A percentile compares a stretch with the other conserved stretches of the same genome.
Evolutionary conservation across 2,113 vertebrate species (phyloP).

Genomic region (Poeciliopsis occidentalis): DNA sequence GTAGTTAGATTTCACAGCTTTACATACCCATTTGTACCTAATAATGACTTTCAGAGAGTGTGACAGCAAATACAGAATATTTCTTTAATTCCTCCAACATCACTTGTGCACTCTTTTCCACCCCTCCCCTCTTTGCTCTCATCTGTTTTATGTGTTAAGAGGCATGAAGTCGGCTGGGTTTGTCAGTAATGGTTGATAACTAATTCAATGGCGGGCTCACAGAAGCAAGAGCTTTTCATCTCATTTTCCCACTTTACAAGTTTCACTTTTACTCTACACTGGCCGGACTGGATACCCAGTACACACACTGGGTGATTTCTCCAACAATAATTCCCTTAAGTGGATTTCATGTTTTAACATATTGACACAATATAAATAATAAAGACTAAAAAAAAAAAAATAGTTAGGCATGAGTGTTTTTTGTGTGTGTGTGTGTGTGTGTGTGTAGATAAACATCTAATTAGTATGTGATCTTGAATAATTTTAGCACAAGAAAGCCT

Average conservation of each 20-base stretch:
- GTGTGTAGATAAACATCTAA: constrained; percentile 44
- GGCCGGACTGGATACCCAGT: constrained; percentile 47
- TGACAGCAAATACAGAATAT: constrained; percentile 41
- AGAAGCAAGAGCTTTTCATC: constrained; percentile 65
- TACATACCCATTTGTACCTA: constrained; percentile 55
- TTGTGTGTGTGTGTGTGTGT: too few species aligned
- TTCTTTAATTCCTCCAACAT: constrained; percentile 33
- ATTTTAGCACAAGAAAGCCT: constrained; percentile 40
- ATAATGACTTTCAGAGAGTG: constrained; percentile 58
- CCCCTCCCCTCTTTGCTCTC: neutral
- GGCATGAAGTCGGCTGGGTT: constrained; percentile 60
- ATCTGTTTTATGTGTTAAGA: constrained; percentile 62
- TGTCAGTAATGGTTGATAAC: constrained; percentile 77
- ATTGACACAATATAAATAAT: constrained; percentile 37
- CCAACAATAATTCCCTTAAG: constrained; percentile 52
- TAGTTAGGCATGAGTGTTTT: constrained; percentile 11
- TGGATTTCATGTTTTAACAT: constrained; percentile 26
- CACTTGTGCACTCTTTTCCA: neutral
- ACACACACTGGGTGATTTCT: constrained; percentile 39
- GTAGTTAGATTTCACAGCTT: constrained; percentile 36
- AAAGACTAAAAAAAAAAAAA: neutral
- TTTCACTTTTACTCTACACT: constrained; percentile 63
- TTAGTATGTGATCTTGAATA: constrained; percentile 58
- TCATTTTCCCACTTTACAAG: constrained; percentile 66
- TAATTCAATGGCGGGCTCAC: constrained; percentile 72